Percentiles rank a stretch among this genome's conserved stretches.
Evolutionary conservation across 2,888 invertebrate species (phyloP).

Genomic region (Linnaemya vulpina): DNA sequence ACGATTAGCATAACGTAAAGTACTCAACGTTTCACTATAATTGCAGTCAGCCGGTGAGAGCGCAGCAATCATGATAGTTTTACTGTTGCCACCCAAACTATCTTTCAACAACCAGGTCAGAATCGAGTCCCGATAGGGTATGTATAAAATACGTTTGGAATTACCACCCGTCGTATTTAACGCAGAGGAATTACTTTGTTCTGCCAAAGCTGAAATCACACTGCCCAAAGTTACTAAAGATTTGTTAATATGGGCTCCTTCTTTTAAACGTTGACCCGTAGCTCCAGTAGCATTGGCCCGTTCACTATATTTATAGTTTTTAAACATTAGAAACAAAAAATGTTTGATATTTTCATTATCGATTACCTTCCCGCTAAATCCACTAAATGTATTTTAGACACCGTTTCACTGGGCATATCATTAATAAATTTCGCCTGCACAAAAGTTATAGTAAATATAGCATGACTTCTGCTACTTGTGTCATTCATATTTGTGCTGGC

Average conservation of each 20-base stretch:
- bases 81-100: slow-evolving; percentile 94
- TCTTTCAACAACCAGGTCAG: slow-evolving; percentile 95
- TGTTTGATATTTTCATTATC: not conserved
- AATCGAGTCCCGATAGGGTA: slow-evolving; percentile 94
- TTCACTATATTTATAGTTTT: slow-evolving; percentile 85
- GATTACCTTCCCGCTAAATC: slow-evolving; percentile 93
- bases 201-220: slow-evolving; percentile 93
- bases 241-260: slow-evolving; percentile 95
- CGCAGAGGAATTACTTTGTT: slow-evolving; percentile 83
- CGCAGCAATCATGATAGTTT: slow-evolving; percentile 95
- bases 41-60: slow-evolving; percentile 92
- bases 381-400: slow-evolving; percentile 94
- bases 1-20: slow-evolving; percentile 93
- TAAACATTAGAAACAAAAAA: slow-evolving; percentile 25
- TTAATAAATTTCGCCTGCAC: slow-evolving; percentile 94
- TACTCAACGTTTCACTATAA: slow-evolving; percentile 93
- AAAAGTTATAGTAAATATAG: slow-evolving; percentile 95
- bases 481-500: slow-evolving; percentile 97
- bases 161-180: slow-evolving; percentile 80
- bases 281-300: slow-evolving; percentile 95
- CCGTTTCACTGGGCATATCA: slow-evolving; percentile 94
- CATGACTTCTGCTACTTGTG: slow-evolving; percentile 95
- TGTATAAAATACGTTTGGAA: slow-evolving; percentile 86
- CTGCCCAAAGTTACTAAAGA: slow-evolving; percentile 94
- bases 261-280: slow-evolving; percentile 94